These are phyloP conservation scores for Zaprionus camerounensis DNA, from an alignment of 1,140 invertebrate genomes.

Conservation along the genomic window DNA sequence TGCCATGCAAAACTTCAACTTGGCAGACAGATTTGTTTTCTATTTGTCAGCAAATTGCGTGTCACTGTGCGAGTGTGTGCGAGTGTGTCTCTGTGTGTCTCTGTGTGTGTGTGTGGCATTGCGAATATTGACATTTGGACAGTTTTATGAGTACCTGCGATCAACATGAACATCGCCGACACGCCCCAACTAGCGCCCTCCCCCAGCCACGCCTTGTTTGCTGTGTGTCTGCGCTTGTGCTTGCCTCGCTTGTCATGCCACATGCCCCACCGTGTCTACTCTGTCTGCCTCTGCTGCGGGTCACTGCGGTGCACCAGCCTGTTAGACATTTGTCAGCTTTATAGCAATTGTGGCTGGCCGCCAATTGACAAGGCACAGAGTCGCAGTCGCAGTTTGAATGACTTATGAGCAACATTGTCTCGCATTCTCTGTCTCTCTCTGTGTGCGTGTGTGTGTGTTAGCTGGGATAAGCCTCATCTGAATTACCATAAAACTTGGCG, in stretches of 20 bases:
- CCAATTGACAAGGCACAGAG: slow-evolving; percentile 69
- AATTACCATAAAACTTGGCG: slow-evolving; percentile 41
- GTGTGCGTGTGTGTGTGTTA: neutral
- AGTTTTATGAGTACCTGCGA: slow-evolving; percentile 79
- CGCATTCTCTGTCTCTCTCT: neutral
- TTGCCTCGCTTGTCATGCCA: neutral
- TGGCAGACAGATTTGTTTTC: slow-evolving; percentile 40
- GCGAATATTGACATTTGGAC: slow-evolving; percentile 78
- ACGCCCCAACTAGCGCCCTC: slow-evolving; percentile 11
- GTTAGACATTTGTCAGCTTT: slow-evolving; percentile 79
- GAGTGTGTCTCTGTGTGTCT: neutral
- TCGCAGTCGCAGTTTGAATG: slow-evolving; percentile 60
- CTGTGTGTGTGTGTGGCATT: slow-evolving; percentile 30
- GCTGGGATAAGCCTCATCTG: slow-evolving; percentile 11
- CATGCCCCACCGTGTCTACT: neutral
- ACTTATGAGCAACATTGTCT: slow-evolving; percentile 52
- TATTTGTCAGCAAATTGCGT: slow-evolving; percentile 51
- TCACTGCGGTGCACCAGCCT: slow-evolving; percentile 29
- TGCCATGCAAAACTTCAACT: neutral
- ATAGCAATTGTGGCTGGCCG: slow-evolving; percentile 74
- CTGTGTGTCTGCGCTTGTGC: slow-evolving; percentile 3
- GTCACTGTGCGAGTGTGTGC: slow-evolving; percentile 12
- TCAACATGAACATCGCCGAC: slow-evolving; percentile 36
- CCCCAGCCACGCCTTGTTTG: slow-evolving; percentile 7
- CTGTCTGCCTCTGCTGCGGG: neutral